Base-by-base conservation (phyloP, 1,140 invertebrate genomes). In the Drosophila arawakana region DNA sequence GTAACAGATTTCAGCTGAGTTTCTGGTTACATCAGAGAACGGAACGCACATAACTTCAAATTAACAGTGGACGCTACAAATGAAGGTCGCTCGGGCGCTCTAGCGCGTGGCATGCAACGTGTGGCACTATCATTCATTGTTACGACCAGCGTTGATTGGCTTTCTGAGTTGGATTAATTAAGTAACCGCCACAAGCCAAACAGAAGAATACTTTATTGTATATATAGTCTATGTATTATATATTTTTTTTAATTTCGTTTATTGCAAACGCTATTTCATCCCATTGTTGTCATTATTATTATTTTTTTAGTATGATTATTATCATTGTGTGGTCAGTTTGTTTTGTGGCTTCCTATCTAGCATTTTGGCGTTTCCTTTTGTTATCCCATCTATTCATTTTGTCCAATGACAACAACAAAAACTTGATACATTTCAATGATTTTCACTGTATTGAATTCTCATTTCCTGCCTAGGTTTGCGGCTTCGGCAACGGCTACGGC, bases 381-480 rank as follows among this genome's bases (percentile, higher is more conserved):
- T 86, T 86, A 86, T 86, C 82, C 82, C 73, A 73, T 86, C 61
- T 86, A 86, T 85, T 85, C 25, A 81, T 85, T 85, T 85, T 80
- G 55, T 7, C 59, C 66, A 73, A 77, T 44, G 44, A 73, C 39
- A 60, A 55, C 37, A 50, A 18, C 37, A 41, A 44, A 13, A n/a
- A 15, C 62, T 69, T 80, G 68, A 77, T 76, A 67, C 69, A 72
- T 67, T 34, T 74, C 49, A 77, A 82, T 74, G 73, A 81, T 68
- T 85, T 85, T 85, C 79, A 88, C 77, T 83, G 80, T 82, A 82
- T 88, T 77, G 79, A 88, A 86, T 88, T 74, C 83, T 73, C 80
- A 88, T 75, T 89, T 83, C 73, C 77, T 76, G 68, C 59, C 57
- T 30, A 30, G 41, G 49, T 54, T 55, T 69, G 74, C 59, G 62